These are phyloP conservation scores for Monoplex corrugatus DNA, from an alignment of 2,888 invertebrate species.

Conservation along the genomic window DNA sequence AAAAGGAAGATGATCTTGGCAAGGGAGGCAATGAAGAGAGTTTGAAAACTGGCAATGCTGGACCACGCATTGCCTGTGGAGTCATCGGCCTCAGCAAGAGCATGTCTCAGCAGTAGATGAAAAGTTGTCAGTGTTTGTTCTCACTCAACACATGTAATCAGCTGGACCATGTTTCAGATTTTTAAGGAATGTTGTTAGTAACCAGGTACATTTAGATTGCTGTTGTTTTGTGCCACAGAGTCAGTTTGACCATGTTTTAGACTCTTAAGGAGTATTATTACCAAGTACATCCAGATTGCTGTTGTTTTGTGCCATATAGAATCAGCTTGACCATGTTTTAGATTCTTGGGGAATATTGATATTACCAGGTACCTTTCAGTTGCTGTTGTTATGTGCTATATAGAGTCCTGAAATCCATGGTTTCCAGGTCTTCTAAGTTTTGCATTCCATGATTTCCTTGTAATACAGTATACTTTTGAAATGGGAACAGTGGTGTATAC, in stretches of 20 bases:
- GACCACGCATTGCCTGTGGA: constrained; percentile 93
- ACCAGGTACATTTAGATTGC: background rate
- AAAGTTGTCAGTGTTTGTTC: background rate
- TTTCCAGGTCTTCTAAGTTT: too few relatives aligned
- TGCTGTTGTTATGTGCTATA: background rate
- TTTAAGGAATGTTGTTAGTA: too few relatives aligned
- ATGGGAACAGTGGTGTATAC: too few relatives aligned
- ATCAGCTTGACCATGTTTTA: background rate
- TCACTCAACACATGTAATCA: too few relatives aligned
- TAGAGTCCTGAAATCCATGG: background rate
- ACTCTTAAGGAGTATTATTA: background rate
- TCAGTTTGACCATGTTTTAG: background rate
- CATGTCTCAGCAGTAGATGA: background rate
- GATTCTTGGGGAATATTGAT: background rate
- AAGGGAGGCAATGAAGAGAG: constrained; percentile 95
- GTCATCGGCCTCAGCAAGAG: constrained; percentile 88
- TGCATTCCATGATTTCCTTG: too few relatives aligned
- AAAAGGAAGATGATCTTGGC: constrained; percentile 96
- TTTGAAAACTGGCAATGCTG: constrained; percentile 96
- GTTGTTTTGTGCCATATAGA: background rate
- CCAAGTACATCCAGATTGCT: background rate
- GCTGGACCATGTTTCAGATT: too few relatives aligned
- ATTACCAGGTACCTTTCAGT: background rate
- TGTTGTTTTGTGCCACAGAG: background rate
- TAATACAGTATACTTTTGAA: too few relatives aligned